phyloP scores from a whole-genome alignment of 2,797 vertebrate genomes.

The Carcharodon carcharias region DNA sequence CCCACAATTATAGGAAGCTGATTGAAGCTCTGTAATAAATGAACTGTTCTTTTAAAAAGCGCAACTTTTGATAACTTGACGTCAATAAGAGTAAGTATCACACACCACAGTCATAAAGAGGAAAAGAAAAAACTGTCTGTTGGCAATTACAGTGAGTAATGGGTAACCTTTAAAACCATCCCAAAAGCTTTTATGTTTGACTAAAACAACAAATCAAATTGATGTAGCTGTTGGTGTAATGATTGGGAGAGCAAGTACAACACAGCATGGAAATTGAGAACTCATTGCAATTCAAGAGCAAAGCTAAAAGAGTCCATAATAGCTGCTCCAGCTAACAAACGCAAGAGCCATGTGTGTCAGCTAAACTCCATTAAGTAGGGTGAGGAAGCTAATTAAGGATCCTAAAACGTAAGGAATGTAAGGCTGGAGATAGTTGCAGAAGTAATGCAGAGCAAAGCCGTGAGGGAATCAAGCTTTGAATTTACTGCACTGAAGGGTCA shows the following conservation, averaged over 20 bases:
- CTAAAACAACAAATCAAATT: neutral
- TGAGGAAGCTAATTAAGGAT: neutral
- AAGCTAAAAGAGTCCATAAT: neutral
- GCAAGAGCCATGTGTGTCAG: neutral
- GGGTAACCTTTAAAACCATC: neutral
- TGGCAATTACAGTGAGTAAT: slow-evolving; percentile 9
- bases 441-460: no score
- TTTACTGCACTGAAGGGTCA: no score
- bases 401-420: neutral
- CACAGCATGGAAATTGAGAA: neutral
- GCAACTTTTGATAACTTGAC: neutral
- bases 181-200: neutral
- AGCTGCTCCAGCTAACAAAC: neutral
- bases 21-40: neutral
- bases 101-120: neutral
- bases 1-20: neutral
- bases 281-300: neutral
- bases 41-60: no score
- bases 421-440: no score
- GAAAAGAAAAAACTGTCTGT: neutral
- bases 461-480: no score
- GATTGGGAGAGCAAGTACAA: neutral
- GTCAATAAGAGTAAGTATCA: neutral
- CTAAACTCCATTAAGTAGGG: neutral
- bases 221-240: neutral